Conservation (phyloP, 1,140 invertebrate genomes). For the Nasonia giraulti region DNA sequence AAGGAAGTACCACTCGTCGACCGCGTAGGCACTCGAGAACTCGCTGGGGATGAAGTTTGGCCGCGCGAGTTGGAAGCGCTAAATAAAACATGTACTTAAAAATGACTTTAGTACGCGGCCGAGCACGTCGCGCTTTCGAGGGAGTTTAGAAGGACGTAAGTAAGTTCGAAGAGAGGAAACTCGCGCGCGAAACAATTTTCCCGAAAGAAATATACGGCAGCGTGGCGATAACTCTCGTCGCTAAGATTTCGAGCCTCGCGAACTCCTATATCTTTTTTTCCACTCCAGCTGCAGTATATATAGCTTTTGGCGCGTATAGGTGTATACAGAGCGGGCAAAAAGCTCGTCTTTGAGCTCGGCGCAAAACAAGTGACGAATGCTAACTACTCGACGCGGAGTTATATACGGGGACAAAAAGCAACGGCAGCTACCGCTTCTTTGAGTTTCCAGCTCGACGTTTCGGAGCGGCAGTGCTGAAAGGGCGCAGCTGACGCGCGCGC, state of each 20-base stretch:
- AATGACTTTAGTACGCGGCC: not conserved
- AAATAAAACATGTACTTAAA: constrained; percentile 42
- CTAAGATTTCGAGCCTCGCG: not conserved
- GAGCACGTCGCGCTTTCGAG: not conserved
- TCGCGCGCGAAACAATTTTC: constrained; percentile 16
- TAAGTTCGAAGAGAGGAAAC: constrained; percentile 5
- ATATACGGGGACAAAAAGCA: not conserved
- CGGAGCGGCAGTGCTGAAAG: not conserved
- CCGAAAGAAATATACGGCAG: constrained; percentile 12
- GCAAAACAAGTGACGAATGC: constrained; percentile 19
- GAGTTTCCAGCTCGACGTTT: constrained; percentile 2
- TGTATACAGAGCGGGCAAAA: not conserved
- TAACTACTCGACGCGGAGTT: constrained; percentile 5
- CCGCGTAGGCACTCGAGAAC: not conserved
- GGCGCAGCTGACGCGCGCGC: constrained; percentile 27
- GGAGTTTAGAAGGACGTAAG: constrained; percentile 7
- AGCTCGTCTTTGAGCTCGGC: not conserved
- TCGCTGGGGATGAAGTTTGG: not conserved
- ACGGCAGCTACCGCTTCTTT: not conserved
- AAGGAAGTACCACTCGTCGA: not conserved
- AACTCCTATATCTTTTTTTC: not conserved
- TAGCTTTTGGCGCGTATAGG: not conserved
- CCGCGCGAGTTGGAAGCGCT: not conserved
- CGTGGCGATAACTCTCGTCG: not conserved
- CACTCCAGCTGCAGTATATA: not conserved